These are phyloP conservation scores for Brienomyrus brachyistius DNA, from an alignment of 2,113 vertebrate genomes.

Conservation along the genomic window DNA sequence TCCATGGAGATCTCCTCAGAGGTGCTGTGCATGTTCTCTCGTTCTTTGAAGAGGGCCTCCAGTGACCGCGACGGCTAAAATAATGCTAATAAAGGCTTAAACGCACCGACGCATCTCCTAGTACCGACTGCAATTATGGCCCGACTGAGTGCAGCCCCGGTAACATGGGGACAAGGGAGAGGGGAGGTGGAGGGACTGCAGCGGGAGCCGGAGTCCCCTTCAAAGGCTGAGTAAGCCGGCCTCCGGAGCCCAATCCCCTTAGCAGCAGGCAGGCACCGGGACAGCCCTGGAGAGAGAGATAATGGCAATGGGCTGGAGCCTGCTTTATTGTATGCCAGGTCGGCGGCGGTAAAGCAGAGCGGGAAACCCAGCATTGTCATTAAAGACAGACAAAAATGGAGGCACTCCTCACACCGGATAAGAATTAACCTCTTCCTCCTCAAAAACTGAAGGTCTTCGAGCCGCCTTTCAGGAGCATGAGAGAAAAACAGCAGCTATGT, in stretches of 20 bases:
- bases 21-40: neutral
- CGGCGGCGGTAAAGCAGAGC: neutral
- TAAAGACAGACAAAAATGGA: neutral
- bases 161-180: neutral
- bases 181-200: neutral
- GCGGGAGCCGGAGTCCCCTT: constrained; percentile 31
- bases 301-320: constrained; percentile 30
- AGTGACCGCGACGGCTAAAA: neutral
- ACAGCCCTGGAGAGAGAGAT: constrained; percentile 43
- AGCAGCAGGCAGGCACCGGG: constrained; percentile 43
- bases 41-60: neutral
- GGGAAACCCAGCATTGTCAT: neutral
- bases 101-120: neutral
- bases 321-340: neutral
- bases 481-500: neutral
- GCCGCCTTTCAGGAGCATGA: neutral
- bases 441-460: neutral
- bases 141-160: constrained; percentile 20
- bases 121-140: constrained; percentile 54
- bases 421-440: neutral
- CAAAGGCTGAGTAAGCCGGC: constrained; percentile 29
- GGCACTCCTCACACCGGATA: neutral
- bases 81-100: neutral
- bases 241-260: constrained; percentile 27
- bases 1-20: constrained; percentile 26